Conservation (phyloP, 2,888 invertebrate species). For the Polietes domitor region DNA sequence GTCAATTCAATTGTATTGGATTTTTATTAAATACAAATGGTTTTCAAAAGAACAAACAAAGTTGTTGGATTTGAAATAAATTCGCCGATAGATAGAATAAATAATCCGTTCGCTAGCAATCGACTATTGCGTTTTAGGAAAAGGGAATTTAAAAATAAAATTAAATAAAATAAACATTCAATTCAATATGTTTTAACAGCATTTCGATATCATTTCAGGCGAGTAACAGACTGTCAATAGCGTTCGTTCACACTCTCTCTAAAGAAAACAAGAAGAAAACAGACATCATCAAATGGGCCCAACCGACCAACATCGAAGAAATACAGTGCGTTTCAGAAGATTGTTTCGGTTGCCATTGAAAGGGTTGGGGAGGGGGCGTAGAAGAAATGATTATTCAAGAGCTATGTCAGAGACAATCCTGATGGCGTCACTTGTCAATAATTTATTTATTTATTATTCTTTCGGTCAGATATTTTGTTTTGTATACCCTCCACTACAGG, state of each 20-base stretch:
- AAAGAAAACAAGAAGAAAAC: background rate
- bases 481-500: no score
- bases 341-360: background rate
- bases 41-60: background rate
- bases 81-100: background rate
- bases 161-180: constrained; percentile 1
- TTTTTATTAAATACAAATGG: background rate
- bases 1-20: no score
- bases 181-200: background rate
- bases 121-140: background rate
- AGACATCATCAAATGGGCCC: background rate
- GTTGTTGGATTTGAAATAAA: background rate
- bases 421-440: no score
- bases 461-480: no score
- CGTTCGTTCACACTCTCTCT: background rate
- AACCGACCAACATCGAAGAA: background rate
- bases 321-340: background rate
- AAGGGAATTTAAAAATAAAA: background rate
- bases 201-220: background rate
- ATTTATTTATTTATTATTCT: no score
- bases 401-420: no score
- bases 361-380: no score
- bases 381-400: no score
- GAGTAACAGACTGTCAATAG: background rate
- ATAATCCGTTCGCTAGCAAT: background rate